phyloP scores from a whole-genome alignment of 1,140 invertebrate genomes.

The Anastrepha obliqua region DNA sequence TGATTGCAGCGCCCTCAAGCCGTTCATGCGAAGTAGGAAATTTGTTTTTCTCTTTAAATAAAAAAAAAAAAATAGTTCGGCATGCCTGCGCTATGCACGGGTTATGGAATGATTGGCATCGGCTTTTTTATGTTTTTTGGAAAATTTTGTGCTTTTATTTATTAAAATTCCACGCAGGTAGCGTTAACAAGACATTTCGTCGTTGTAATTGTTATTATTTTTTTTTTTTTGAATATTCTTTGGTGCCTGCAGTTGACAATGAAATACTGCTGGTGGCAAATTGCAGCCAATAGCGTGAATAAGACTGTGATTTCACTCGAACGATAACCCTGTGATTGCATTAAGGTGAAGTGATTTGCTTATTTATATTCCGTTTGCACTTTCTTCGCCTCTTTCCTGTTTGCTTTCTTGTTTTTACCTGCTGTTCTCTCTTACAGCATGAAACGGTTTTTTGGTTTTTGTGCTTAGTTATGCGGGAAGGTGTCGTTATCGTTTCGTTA shows the following conservation, averaged over 20 bases:
- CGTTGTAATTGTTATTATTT: too few relatives aligned
- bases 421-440: neutral
- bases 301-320: neutral
- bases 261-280: neutral
- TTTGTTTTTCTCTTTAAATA: neutral
- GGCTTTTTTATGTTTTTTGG: too few relatives aligned
- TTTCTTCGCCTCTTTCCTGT: neutral
- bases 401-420: neutral
- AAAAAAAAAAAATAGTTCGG: neutral
- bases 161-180: too few relatives aligned
- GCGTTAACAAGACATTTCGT: too few relatives aligned
- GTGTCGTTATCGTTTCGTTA: constrained; percentile 26
- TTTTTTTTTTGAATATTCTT: too few relatives aligned
- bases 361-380: constrained; percentile 2
- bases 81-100: neutral
- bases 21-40: constrained; percentile 4
- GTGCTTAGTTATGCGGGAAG: neutral
- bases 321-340: neutral
- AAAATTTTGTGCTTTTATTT: too few relatives aligned
- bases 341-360: neutral
- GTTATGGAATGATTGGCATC: too few relatives aligned
- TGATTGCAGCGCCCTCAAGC: constrained; percentile 25
- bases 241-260: neutral
- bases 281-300: neutral
- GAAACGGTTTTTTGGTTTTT: neutral